Conservation (phyloP, 1,140 invertebrate species). For the Bombus breviceps region DNA sequence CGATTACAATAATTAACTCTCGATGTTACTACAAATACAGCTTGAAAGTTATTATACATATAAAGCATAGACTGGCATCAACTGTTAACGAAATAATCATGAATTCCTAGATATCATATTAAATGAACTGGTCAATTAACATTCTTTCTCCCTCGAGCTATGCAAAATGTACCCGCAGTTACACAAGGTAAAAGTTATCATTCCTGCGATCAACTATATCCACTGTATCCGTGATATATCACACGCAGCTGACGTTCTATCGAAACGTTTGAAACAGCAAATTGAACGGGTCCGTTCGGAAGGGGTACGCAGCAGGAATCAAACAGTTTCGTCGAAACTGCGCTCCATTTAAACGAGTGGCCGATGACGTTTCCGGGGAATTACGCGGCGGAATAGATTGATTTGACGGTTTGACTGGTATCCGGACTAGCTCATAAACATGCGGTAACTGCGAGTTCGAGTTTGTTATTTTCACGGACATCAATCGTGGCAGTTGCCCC, state of each 20-base stretch:
- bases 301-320: neutral
- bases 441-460: conserved; percentile 10
- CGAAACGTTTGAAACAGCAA: neutral
- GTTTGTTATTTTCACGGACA: conserved; percentile 23
- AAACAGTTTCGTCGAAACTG: neutral
- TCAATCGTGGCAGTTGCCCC: conserved; percentile 24
- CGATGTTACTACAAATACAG: too few species aligned
- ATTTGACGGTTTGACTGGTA: conserved; percentile 16
- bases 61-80: too few species aligned
- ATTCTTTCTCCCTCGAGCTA: neutral
- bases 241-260: neutral
- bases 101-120: too few species aligned
- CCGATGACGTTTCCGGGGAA: neutral
- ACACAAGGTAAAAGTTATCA: neutral
- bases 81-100: too few species aligned
- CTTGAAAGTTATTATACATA: too few species aligned
- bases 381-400: neutral
- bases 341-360: neutral
- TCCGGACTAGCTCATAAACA: conserved; percentile 22
- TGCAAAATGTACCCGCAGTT: neutral
- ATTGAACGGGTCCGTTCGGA: neutral
- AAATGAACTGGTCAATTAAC: too few species aligned
- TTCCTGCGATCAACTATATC: neutral
- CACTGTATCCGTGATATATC: neutral
- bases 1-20: too few species aligned